Percentiles rank a stretch among this genome's conserved stretches.
phyloP scores from a whole-genome alignment of 1,140 invertebrate genomes.

The Heliconius congener region DNA sequence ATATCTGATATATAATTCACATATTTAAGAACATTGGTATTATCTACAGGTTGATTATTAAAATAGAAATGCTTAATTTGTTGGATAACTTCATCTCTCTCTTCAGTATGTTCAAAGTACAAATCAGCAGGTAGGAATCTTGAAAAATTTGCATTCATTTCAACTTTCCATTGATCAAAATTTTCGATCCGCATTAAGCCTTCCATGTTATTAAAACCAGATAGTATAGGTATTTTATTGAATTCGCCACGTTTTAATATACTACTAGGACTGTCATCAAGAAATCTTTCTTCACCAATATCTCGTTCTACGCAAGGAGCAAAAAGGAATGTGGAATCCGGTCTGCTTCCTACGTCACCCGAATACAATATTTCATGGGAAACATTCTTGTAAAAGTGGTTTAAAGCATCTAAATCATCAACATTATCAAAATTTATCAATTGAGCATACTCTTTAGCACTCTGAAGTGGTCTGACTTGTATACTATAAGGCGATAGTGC shows the following conservation, averaged over 20 bases:
- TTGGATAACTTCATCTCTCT: conserved; percentile 8
- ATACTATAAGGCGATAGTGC: conserved; percentile 44
- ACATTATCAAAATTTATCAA: conserved; percentile 44
- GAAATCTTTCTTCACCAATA: conserved; percentile 52
- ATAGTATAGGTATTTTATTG: conserved; percentile 52
- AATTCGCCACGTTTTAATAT: conserved; percentile 55
- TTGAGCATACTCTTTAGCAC: conserved; percentile 52
- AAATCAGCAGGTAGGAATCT: conserved; percentile 58
- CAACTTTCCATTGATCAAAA: conserved; percentile 53
- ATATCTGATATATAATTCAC: conserved; percentile 59
- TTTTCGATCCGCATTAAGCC: conserved; percentile 34
- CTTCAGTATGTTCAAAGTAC: conserved; percentile 42
- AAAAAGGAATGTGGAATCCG: conserved; percentile 47
- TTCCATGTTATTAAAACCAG: conserved; percentile 54
- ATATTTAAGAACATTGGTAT: conserved; percentile 50
- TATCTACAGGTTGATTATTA: conserved; percentile 37
- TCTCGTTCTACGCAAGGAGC: conserved; percentile 61
- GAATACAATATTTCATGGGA: conserved; percentile 47
- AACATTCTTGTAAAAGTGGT: conserved; percentile 58
- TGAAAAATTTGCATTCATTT: conserved; percentile 62
- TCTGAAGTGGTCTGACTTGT: conserved; percentile 52
- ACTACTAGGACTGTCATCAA: conserved; percentile 51
- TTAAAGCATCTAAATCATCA: conserved; percentile 49
- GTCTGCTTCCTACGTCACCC: conserved; percentile 26
- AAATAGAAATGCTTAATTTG: conserved; percentile 53